These are phyloP conservation scores for Oxyteleia sp. DNA, from an alignment of 2,888 invertebrate species.

Conservation along the genomic window DNA sequence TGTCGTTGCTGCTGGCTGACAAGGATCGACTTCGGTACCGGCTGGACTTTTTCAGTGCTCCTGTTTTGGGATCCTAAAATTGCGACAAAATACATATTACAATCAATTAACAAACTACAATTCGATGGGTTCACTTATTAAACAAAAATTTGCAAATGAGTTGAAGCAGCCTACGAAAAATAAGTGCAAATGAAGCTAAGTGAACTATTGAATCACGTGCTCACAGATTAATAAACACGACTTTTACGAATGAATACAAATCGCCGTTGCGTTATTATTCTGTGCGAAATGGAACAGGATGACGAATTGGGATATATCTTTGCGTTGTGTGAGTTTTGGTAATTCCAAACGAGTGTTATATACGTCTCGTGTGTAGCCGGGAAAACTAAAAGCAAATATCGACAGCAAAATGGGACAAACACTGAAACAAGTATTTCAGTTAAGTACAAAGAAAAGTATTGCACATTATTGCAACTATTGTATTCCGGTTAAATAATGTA, in stretches of 20 bases:
- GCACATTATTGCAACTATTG: too few relatives aligned
- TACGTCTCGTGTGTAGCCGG: conserved; percentile 56
- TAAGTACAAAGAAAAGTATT: conserved; percentile 33
- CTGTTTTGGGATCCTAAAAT: conserved; percentile 90
- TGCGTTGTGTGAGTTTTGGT: conserved; percentile 41
- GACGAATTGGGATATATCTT: conserved; percentile 32
- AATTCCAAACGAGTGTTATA: conserved; percentile 38
- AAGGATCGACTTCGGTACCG: conserved; percentile 96
- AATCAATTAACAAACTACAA: background rate
- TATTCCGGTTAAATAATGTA: too few relatives aligned
- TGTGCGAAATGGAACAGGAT: conserved; percentile 62
- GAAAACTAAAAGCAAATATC: conserved; percentile 73
- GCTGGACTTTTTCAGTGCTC: conserved; percentile 95
- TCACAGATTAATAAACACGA: conserved; percentile 79
- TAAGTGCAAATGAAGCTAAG: conserved; percentile 84
- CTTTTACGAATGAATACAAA: conserved; percentile 8
- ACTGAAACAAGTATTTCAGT: conserved; percentile 71
- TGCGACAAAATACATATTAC: conserved; percentile 35
- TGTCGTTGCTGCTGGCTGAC: conserved; percentile 98
- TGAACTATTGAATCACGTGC: conserved; percentile 74
- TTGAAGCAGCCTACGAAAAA: conserved; percentile 82
- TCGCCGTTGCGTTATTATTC: conserved; percentile 76
- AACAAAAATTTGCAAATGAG: conserved; percentile 80
- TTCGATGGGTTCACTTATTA: conserved; percentile 21
- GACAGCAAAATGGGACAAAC: conserved; percentile 63